Evolutionary conservation across 2,888 invertebrate genomes (phyloP), one percentile per base, ranked within the genome.

Genomic region (Trissolcus japonicus): DNA sequence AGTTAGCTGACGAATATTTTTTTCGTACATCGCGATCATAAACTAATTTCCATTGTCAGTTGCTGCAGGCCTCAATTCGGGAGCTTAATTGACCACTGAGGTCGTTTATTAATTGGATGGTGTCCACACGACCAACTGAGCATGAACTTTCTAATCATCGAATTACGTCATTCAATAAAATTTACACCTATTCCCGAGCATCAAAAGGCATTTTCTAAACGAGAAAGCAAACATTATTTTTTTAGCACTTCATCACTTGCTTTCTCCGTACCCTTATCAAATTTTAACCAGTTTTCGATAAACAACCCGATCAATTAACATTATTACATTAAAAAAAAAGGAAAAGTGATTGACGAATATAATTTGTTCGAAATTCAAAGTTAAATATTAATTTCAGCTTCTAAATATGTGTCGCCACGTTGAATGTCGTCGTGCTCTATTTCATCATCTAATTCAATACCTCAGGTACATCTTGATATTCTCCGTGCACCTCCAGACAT

Each of bases 61-160:
- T 63, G 60, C 63, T 54, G 61, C 48, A 56, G 55, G 48, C 63
- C 21, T 59, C 57, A 68, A 68, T 74, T 68, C 63, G 17, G 54
- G 48, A 3, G 46, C 60, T 71, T 66, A 71, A 71, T 71, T 66
- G 66, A 43, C 63, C 66, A 53, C 51, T 65, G 55, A 17, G 59
- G 65, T 68, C 51, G 55, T 46, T 4, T 7, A 17, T 43, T 46
- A 76, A 66, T 71, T 57, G 61, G 61, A 51, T 54, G 41, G 59
- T 43, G 29, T 51, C 19, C 48, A 50, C 54, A 60, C 40, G 48
- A 21, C 48, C 56, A 69, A 53, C 69, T 55, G 40, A 65, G 69
- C 76, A 69, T 76, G 60, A 35, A 76, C 69, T 69, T 76, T 69
- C 69, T 69, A 65, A 76, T 76, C 53, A 75, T 75, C 60, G 35